These are phyloP conservation scores for Boloria selene DNA, from an alignment of 2,888 invertebrate genomes.

Conservation along the genomic window DNA sequence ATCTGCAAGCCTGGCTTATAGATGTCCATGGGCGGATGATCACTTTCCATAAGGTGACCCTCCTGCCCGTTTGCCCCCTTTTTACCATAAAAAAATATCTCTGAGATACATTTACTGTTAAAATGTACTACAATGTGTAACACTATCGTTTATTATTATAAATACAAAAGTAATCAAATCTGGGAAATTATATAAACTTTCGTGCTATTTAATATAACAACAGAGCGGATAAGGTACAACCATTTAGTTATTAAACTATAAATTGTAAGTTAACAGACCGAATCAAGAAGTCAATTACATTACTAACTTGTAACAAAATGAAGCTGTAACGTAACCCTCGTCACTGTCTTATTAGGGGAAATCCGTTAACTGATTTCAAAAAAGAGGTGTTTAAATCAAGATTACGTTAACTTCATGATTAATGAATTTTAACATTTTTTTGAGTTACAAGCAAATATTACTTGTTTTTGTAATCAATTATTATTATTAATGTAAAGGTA, in stretches of 20 bases:
- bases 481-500: no score
- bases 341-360: slow-evolving; percentile 18
- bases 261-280: not conserved
- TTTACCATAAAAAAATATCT: no score
- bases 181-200: not conserved
- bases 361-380: slow-evolving; percentile 15
- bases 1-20: no score
- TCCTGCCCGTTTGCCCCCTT: no score
- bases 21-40: no score
- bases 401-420: not conserved
- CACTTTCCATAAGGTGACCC: no score
- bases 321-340: slow-evolving; percentile 19
- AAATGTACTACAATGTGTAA: no score
- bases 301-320: slow-evolving; percentile 19
- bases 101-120: no score
- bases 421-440: not conserved
- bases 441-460: no score
- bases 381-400: slow-evolving; percentile 9
- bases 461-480: no score
- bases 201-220: not conserved
- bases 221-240: not conserved
- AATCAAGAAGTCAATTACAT: slow-evolving; percentile 24
- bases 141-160: no score
- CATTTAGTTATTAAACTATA: not conserved
- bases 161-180: no score